phyloP scores from a whole-genome alignment of 2,113 vertebrate genomes.

The Glaucidium brasilianum region DNA sequence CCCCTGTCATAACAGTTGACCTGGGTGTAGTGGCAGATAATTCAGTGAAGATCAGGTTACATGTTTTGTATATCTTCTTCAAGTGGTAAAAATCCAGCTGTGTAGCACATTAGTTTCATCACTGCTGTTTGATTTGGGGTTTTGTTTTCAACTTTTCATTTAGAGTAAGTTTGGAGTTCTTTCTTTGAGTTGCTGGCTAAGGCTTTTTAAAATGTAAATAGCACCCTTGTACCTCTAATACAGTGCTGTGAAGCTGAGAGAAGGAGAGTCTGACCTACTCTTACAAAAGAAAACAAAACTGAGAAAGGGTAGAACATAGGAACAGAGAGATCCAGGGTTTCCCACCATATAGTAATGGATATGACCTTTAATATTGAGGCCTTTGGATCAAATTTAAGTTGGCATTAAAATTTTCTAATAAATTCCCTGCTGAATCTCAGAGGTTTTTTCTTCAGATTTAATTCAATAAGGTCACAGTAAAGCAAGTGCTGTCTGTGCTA shows the following conservation, averaged over 20 bases:
- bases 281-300: not conserved
- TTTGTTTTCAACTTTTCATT: not conserved
- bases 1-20: not conserved
- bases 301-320: not conserved
- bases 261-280: slow-evolving; percentile 27
- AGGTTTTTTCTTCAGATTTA: slow-evolving; percentile 38
- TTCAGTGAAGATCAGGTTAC: not conserved
- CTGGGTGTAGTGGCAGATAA: not conserved
- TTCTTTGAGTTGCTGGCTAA: slow-evolving; percentile 1
- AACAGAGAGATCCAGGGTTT: slow-evolving; percentile 38
- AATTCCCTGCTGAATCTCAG: slow-evolving; percentile 64
- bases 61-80: accelerated
- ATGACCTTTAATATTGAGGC: slow-evolving; percentile 68
- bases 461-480: slow-evolving; percentile 71
- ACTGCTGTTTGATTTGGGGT: not conserved
- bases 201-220: slow-evolving; percentile 29
- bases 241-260: not conserved
- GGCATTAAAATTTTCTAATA: slow-evolving; percentile 69
- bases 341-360: slow-evolving; percentile 38
- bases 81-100: not conserved
- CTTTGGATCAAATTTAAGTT: slow-evolving; percentile 63
- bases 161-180: not conserved
- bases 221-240: not conserved
- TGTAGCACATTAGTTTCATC: not conserved
- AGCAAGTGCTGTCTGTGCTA: slow-evolving; percentile 56